Base-by-base conservation (phyloP, 2,113 vertebrate species). In the Peromyscus californicus region DNA sequence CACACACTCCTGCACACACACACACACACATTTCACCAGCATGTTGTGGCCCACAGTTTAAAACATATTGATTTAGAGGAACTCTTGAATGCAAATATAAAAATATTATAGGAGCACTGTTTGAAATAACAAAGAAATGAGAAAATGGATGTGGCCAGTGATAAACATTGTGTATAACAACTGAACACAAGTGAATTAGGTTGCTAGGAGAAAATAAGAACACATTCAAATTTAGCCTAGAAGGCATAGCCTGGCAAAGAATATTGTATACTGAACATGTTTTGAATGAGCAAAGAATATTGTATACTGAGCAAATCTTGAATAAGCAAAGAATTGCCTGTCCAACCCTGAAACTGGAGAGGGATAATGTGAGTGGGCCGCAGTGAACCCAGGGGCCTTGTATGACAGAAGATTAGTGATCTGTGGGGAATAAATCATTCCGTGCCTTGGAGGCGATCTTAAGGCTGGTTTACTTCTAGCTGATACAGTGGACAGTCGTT, bases 191-290 rank as follows among this genome's bases (percentile, higher is more conserved):
- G 26, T 89, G 93, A 59, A 69, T 15, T 89, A 12, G 2, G 54
- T n/a, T 84, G 57, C 94, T 94, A 80, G 80, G 65, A 91, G 82
- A 95, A 79, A 4, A 67, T 42, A 91, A 84, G 42, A 96, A 88
- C 87, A 78, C 57, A 92, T 61, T 94, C 83, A 96, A 63, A 87
- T 96, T 93, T 92, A 96, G 76, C 79, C 76, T 83, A 42, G 59
- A 95, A 96, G 65, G 91, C 85, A 92, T 87, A 90, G 48, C 63
- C 80, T 92, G 80, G 74, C n/a, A 86, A 94, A 78, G 42, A 92
- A 24, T 74, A 51, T 51, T 87, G 22, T 82, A 84, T 5, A 85
- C 57, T n/a, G 75, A 92, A 22, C 31, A 69, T 48, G 15, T 0
- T 39, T 79, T 87, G 45, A 76, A 48, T 79, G 89, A 96, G 65